Evolutionary conservation across 1,140 invertebrate species (phyloP), one percentile per base, ranked within the genome.

Genomic region (Tyrophagus putrescentiae): DNA sequence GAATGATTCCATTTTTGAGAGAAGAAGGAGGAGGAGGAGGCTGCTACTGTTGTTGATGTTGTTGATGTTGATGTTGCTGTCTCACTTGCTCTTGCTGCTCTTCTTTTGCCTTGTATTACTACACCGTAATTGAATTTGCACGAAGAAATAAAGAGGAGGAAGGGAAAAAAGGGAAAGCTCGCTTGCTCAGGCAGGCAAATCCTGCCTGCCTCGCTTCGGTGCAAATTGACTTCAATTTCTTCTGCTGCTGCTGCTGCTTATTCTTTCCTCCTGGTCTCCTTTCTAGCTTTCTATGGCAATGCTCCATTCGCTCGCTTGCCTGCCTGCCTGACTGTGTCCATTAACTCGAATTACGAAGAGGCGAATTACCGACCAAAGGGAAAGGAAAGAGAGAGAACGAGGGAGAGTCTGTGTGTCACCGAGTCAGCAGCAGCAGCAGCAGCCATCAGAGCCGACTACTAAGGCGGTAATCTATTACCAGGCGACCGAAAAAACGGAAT

Each of bases 221-320:
- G 45, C 45, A 48, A 48, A 48, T 48, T 48, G 45, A 48, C 45
- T 48, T n/a, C n/a, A n/a, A n/a, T n/a, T n/a, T n/a, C n/a, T n/a
- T n/a, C 21, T 6, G 45, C 21, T 6, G 45, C 45, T 18, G 7
- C 21, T n/a, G 45, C 6, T 48, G 7, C 7, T 29, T 7, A 7
- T 7, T 48, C 45, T 13, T 9, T 29, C 21, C 13, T 39, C 13
- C 36, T 21, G 36, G 36, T 39, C 36, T 39, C 13, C 21, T 39
- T 21, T 48, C 21, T 13, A 13, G 45, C 23, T n/a, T n/a, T n/a
- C 9, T 6, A 7, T 48, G 45, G 45, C 31, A 7, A 39, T 48
- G 45, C 31, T 48, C 7, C 31, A 21, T 48, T 21, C 45, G 21
- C 6, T 21, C 13, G 7, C 31, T 48, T 48, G 45, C 21, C 31